Evolutionary conservation across 23 tunicate genomes (phyloP).

Genomic region (Trididemnum clinides): DNA sequence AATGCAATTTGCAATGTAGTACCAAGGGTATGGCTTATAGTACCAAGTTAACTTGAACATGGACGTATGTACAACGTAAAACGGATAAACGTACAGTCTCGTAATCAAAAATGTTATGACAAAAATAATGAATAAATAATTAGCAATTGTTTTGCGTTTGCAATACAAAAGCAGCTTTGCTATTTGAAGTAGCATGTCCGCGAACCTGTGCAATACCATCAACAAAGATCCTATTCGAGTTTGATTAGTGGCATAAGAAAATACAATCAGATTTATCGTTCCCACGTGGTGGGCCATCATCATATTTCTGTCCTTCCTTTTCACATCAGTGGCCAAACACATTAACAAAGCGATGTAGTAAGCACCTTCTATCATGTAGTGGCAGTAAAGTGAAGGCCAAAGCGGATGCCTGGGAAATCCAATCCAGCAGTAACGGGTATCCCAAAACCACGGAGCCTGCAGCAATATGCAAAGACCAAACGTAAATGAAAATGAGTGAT

Average conservation of each 20-base stretch:
- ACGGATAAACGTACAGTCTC: conserved; percentile 33
- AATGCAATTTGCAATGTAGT: conserved; percentile 36
- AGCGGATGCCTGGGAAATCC: conserved; percentile 30
- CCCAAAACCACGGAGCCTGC: conserved; percentile 49
- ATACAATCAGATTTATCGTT: conserved; percentile 12
- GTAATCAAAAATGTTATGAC: conserved; percentile 6
- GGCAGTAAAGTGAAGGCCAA: conserved; percentile 11
- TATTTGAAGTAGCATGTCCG: conserved; percentile 44
- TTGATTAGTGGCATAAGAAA: conserved; percentile 38
- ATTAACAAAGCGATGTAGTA: conserved; percentile 36
- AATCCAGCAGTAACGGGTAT: conserved; percentile 8
- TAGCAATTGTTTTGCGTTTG: conserved; percentile 16
- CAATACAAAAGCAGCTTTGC: conserved; percentile 22
- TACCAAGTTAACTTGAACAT: conserved; percentile 28
- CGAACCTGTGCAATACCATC: conserved; percentile 31
- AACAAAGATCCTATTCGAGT: conserved; percentile 30
- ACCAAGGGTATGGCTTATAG: conserved; percentile 47
- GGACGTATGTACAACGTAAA: conserved; percentile 34
- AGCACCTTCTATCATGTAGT: conserved; percentile 38
- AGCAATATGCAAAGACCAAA: not conserved
- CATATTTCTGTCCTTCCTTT: conserved; percentile 22
- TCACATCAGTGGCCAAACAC: conserved; percentile 20
- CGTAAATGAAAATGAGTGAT: conserved; percentile 17
- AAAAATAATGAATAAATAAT: conserved; percentile 16
- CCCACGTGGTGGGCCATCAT: conserved; percentile 34